A percentile compares a stretch with the other conserved stretches of the same genome.
Conservation (phyloP, 1,140 invertebrate genomes). For the Lepidurus couesii region DNA sequence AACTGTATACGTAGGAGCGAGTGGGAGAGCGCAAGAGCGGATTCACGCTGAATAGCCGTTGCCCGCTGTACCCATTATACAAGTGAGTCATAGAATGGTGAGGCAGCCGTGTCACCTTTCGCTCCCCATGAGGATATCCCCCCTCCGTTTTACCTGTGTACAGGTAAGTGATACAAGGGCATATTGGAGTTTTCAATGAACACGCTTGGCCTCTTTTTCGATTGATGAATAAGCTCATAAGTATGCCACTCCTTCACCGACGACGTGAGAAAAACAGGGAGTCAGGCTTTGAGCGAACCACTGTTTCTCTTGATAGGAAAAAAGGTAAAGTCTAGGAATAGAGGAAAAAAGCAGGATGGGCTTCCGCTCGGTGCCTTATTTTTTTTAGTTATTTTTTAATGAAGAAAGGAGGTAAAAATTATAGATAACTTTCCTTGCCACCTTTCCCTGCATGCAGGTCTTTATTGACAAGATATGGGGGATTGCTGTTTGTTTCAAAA, state of each 20-base stretch:
- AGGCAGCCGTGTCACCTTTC: constrained; percentile 13
- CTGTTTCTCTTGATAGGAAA: no score
- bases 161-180: constrained; percentile 5
- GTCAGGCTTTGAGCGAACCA: neutral
- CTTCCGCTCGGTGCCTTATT: no score
- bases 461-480: no score
- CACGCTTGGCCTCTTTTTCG: constrained; percentile 1
- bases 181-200: neutral
- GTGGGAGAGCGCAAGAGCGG: neutral
- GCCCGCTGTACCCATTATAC: neutral
- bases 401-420: no score
- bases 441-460: no score
- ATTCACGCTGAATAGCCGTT: neutral
- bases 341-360: no score
- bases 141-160: neutral
- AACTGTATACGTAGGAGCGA: neutral
- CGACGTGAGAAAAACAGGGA: neutral
- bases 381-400: no score
- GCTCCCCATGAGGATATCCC: neutral
- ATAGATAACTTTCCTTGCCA: no score
- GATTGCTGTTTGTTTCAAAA: no score
- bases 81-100: constrained; percentile 7
- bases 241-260: neutral
- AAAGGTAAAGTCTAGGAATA: no score
- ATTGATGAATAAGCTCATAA: neutral